Evolutionary conservation across 2,888 invertebrate genomes (phyloP), one percentile per base, ranked within the genome.

Genomic region (Drosophila birchii): DNA sequence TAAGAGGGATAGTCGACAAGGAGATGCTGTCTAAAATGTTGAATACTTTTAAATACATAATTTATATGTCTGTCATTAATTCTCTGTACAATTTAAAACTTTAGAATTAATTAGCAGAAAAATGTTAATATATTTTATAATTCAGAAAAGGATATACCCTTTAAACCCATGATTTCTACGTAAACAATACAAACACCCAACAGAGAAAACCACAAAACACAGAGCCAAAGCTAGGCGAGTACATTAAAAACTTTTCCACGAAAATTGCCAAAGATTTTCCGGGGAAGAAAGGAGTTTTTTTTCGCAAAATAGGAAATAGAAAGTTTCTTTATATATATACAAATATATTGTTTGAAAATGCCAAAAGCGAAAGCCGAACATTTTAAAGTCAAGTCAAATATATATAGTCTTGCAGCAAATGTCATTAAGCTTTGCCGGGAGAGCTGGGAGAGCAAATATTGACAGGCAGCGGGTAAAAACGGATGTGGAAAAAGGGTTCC

Each of bases 201-300:
- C 53, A 61, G 11, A 56, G 18, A 54, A 57, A 49, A 36, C 60
- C 49, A 51, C 61, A 49, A 67, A 66, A 58, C 67, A 62, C 39
- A 56, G 47, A 41, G 67, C 51, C 20, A 9, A 20, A 16, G 51
- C 34, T 18, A n/a, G 32, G 51, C 44, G 62, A 59, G 71, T 61
- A 85, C 87, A 87, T 87, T 84, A 82, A 85, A 87, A 87, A 61
- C 75, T 84, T 87, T 86, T 72, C 72, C 71, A 73, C 49, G 68
- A 68, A 68, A 68, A 67, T 57, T 67, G 68, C 67, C 68, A 67
- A 68, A 68, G 68, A 68, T 68, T 66, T 66, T 68, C 18, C 29
- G 36, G 45, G 36, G 41, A 41, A 43, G 57, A 47, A 71, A 76
- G 53, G 63, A 67, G 68, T 68, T 77, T 58, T 43, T 53, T 41